A percentile compares a stretch with the other conserved stretches of the same genome.
These are phyloP conservation scores for Nasonia vitripennis DNA, from an alignment of 1,140 invertebrate genomes.

Conservation along the genomic window DNA sequence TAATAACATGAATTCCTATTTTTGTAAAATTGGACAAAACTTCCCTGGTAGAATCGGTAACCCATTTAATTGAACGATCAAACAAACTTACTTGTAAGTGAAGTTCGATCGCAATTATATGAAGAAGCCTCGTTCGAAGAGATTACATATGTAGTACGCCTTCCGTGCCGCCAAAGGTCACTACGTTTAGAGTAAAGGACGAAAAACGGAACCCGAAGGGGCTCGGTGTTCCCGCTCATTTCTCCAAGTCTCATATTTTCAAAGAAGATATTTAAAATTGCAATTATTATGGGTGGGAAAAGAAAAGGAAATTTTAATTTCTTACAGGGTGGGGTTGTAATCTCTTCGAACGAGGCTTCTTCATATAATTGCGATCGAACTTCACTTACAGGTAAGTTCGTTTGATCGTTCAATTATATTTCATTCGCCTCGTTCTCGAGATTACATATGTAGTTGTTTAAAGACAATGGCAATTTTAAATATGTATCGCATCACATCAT, in stretches of 20 bases:
- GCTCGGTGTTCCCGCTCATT: neutral
- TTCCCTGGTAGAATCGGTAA: too few species aligned
- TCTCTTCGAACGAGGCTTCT: neutral
- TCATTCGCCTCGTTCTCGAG: too few species aligned
- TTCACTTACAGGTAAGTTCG: too few species aligned
- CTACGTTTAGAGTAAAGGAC: neutral
- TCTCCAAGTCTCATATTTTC: neutral
- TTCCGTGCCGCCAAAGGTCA: neutral
- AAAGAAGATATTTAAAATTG: neutral
- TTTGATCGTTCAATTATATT: too few species aligned
- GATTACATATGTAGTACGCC: neutral
- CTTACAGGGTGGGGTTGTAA: slow-evolving; percentile 30
- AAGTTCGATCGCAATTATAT: too few species aligned
- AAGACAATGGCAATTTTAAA: neutral
- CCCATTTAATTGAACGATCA: too few species aligned
- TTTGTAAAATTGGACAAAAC: too few species aligned
- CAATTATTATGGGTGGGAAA: neutral
- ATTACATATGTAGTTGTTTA: slow-evolving; percentile 33
- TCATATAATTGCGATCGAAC: too few species aligned
- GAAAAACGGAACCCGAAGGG: neutral
- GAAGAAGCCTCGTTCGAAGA: neutral
- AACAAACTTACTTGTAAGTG: too few species aligned
- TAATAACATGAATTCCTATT: too few species aligned
- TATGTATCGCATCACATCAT: too few species aligned
- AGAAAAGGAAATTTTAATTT: neutral